These are phyloP conservation scores for Cosmorhoe ocellata DNA, from an alignment of 2,888 invertebrate genomes.

Conservation along the genomic window DNA sequence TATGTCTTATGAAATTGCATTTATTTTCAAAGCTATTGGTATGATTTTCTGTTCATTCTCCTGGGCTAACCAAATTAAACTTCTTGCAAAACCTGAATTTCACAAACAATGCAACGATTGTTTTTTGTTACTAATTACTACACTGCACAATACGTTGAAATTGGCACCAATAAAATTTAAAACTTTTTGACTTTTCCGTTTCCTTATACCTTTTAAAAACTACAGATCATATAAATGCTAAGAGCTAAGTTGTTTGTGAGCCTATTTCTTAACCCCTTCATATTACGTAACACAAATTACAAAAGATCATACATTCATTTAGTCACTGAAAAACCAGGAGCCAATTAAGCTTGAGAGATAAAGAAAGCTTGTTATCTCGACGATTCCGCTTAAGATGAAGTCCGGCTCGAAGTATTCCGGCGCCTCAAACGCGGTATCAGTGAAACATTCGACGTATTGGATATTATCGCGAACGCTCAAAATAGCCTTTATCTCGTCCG, in stretches of 20 bases:
- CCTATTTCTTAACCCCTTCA: too few species aligned
- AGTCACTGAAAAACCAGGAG: slow-evolving; percentile 2
- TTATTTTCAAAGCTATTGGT: not conserved
- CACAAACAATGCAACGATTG: too few species aligned
- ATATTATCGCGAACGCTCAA: slow-evolving; percentile 73
- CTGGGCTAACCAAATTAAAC: too few species aligned
- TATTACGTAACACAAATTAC: too few species aligned
- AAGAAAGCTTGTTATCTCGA: slow-evolving; percentile 32
- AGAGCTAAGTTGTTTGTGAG: too few species aligned
- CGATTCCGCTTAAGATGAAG: slow-evolving; percentile 38
- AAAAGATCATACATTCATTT: not conserved
- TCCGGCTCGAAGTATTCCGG: slow-evolving; percentile 61
- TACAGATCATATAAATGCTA: too few species aligned
- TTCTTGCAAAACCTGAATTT: too few species aligned
- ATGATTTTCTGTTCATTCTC: not conserved
- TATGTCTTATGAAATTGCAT: not conserved
- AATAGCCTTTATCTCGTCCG: slow-evolving; percentile 78
- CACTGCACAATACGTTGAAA: too few species aligned
- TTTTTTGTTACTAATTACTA: too few species aligned
- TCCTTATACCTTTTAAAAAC: too few species aligned
- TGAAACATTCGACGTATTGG: slow-evolving; percentile 69
- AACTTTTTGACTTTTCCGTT: too few species aligned
- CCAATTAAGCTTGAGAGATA: slow-evolving; percentile 21
- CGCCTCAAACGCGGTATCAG: slow-evolving; percentile 68
- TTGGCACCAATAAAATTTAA: too few species aligned